A percentile compares a stretch with the other conserved stretches of the same genome.
Evolutionary conservation across 1,140 invertebrate genomes (phyloP).

Genomic region (Odontomachus brunneus): DNA sequence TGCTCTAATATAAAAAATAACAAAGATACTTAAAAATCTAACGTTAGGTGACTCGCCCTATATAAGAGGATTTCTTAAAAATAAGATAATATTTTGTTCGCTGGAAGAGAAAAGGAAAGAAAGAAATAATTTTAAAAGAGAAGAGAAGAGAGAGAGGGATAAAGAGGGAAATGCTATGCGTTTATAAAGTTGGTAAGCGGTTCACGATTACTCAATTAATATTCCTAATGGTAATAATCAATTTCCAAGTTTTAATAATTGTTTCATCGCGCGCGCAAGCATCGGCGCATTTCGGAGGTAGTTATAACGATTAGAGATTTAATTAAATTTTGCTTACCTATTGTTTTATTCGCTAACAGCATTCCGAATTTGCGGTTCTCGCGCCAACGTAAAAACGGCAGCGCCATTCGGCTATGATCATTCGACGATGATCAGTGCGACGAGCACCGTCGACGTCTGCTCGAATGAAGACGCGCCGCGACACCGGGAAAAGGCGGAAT

Average conservation of each 20-base stretch:
- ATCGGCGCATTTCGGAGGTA: background rate
- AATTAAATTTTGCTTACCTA: background rate
- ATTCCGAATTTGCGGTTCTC: background rate
- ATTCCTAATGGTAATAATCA: background rate
- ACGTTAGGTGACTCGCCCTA: too few species aligned
- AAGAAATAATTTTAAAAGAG: too few species aligned
- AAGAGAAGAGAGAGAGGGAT: too few species aligned
- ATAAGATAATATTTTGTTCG: too few species aligned
- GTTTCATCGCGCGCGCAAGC: background rate
- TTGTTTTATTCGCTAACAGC: background rate
- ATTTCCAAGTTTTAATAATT: background rate
- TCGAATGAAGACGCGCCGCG: conserved; percentile 20
- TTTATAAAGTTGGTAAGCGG: background rate
- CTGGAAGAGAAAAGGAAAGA: too few species aligned
- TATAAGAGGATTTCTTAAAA: too few species aligned
- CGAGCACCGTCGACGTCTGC: conserved; percentile 14
- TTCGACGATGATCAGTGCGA: background rate
- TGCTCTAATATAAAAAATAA: too few species aligned
- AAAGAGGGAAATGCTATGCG: too few species aligned
- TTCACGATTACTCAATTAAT: background rate
- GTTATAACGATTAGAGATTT: too few species aligned
- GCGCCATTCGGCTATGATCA: background rate
- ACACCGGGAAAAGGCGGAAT: conserved; percentile 29
- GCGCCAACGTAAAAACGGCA: background rate
- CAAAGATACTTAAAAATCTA: too few species aligned